Evolutionary conservation across 2,888 invertebrate species (phyloP), one percentile per base, ranked within the genome.

Genomic region (Plebejus anna): DNA sequence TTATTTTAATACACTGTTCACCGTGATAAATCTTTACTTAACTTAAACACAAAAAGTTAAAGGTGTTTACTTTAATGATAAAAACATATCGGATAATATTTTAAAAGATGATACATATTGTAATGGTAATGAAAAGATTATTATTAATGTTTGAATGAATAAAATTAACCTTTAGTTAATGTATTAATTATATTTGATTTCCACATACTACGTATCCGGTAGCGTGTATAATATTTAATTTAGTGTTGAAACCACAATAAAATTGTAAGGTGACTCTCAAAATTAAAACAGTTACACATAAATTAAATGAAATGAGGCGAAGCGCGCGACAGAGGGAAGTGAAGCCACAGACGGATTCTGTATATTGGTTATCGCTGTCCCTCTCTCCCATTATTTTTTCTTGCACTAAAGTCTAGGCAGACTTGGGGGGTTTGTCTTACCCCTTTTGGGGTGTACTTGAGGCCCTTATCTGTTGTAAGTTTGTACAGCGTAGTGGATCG

Each of bases 391-490:
- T 88, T 89, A 89, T 90, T 90, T 90, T 91, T 91, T 90, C 90
- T 92, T 90, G 85, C 90, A 89, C 89, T 89, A 90, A 89, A 89
- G 90, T 89, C 90, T 90, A 90, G 90, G 88, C 82, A 85, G 86
- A 85, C 87, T 90, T 89, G 89, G 90, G 90, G 87, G 87, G 90
- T 83, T 85, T 89, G 89, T 93, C 93, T 93, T 93, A 91, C 92
- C 92, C 92, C 92, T 92, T 92, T 92, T 90, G 88, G 92, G 92
- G 91, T 91, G 91, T 90, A 90, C 92, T 92, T 90, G 86, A 87
- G 84, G 84, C 91, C 92, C 92, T 93, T 92, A 94, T 92, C 93
- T 90, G 90, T 89, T 86, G 89, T 90, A 94, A 93, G 94, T 93
- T 94, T 94, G 92, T 93, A 90, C 89, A 92, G 88, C 86, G 90